Evolutionary conservation across 1,140 invertebrate genomes (phyloP).

Genomic region (Pseudomyrmex sp.): DNA sequence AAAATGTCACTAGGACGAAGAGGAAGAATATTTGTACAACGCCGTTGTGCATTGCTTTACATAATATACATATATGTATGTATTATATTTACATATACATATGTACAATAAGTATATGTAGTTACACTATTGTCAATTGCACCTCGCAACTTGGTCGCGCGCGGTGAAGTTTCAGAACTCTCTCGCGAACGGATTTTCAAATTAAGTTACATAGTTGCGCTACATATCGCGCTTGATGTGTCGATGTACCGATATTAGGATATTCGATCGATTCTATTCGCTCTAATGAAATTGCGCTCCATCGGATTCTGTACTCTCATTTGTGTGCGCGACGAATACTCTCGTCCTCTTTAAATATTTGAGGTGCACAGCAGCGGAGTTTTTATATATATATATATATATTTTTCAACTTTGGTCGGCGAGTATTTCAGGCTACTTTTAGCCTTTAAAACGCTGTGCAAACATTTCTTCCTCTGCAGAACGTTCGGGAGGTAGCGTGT

Average conservation of each 20-base stretch:
- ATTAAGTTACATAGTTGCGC: slow-evolving; percentile 45
- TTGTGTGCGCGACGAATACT: slow-evolving; percentile 7
- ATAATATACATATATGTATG: too few relatives aligned
- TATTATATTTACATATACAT: too few relatives aligned
- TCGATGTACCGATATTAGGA: slow-evolving; percentile 33
- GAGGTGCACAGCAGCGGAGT: slow-evolving; percentile 13
- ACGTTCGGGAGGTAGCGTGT: slow-evolving; percentile 5
- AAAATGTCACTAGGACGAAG: neutral
- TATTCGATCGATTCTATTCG: slow-evolving; percentile 46
- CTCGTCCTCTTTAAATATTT: slow-evolving; percentile 46
- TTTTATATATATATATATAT: slow-evolving; percentile 19
- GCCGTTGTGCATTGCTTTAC: neutral
- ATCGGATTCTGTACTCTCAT: slow-evolving; percentile 33
- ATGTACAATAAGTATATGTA: slow-evolving; percentile 11
- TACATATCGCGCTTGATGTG: slow-evolving; percentile 39
- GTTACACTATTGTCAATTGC: slow-evolving; percentile 6
- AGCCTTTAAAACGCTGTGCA: slow-evolving; percentile 34
- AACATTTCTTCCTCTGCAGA: slow-evolving; percentile 31
- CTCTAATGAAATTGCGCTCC: slow-evolving; percentile 46
- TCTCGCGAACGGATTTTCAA: slow-evolving; percentile 45
- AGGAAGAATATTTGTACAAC: slow-evolving; percentile 47
- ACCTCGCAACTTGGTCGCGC: neutral
- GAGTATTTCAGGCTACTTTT: neutral
- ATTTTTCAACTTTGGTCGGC: slow-evolving; percentile 8
- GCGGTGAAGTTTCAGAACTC: slow-evolving; percentile 39